Evolutionary conservation across 2,113 vertebrate species (phyloP).

Genomic region (Peromyscus californicus): DNA sequence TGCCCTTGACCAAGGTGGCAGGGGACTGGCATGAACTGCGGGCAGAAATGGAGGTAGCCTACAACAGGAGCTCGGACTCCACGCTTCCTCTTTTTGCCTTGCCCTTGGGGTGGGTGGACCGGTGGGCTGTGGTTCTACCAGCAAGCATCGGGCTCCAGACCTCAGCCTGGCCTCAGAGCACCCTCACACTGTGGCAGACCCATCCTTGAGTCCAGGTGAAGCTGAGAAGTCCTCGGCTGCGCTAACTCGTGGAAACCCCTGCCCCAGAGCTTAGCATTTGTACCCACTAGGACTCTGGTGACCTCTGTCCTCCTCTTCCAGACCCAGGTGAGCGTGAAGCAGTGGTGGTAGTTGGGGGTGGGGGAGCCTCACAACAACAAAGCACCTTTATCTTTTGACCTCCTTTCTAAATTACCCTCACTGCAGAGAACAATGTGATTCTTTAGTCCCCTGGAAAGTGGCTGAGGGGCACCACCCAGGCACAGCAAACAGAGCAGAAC

Average conservation of each 20-base stretch:
- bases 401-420: constrained; percentile 37
- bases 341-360: neutral
- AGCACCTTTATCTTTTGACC: neutral
- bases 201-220: neutral
- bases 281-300: neutral
- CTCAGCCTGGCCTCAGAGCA: neutral
- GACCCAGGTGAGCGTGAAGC: neutral
- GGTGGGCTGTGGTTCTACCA: neutral
- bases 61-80: rapidly evolving
- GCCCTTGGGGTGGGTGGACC: neutral
- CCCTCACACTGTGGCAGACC: neutral
- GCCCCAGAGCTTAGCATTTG: neutral
- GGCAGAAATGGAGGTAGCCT: neutral
- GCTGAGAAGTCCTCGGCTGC: neutral
- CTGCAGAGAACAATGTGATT: neutral
- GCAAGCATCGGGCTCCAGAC: neutral
- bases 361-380: neutral
- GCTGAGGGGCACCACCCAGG: neutral
- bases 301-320: neutral
- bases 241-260: neutral
- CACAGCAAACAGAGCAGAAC: neutral
- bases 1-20: neutral
- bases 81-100: neutral
- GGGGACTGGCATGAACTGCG: neutral
- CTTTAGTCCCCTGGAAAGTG: neutral